Evolutionary conservation across 1,140 invertebrate genomes (phyloP).

Genomic region (Calephelis nemesis): DNA sequence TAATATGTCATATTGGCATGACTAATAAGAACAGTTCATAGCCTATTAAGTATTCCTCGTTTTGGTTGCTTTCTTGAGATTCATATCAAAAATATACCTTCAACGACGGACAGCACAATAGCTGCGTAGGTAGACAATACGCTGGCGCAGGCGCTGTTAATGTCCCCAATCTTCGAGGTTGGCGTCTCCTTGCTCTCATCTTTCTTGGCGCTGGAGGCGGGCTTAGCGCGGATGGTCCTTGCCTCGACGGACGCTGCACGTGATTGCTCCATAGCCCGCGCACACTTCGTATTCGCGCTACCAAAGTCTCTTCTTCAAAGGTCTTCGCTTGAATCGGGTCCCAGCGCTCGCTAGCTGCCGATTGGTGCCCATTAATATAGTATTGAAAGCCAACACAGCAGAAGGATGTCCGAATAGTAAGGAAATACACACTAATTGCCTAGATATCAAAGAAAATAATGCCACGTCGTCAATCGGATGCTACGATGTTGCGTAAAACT

Average conservation of each 20-base stretch:
- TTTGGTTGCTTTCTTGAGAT: too few species aligned
- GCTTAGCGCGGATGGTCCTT: slow-evolving; percentile 36
- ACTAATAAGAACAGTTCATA: too few species aligned
- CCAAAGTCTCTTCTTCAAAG: slow-evolving; percentile 55
- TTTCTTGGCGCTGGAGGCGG: slow-evolving; percentile 53
- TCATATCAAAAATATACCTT: slow-evolving; percentile 41
- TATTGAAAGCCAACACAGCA: background rate
- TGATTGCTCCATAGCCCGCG: slow-evolving; percentile 47
- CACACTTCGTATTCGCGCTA: slow-evolving; percentile 55
- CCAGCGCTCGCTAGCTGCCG: slow-evolving; percentile 75
- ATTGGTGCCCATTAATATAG: slow-evolving; percentile 60
- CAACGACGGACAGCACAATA: slow-evolving; percentile 60
- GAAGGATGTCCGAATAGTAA: too few species aligned
- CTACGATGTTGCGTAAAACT: too few species aligned
- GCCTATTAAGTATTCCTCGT: too few species aligned
- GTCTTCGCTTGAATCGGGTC: slow-evolving; percentile 49
- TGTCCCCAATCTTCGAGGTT: slow-evolving; percentile 49
- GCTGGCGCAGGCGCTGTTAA: slow-evolving; percentile 49
- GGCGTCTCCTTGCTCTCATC: slow-evolving; percentile 60
- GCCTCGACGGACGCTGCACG: slow-evolving; percentile 19
- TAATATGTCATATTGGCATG: too few species aligned
- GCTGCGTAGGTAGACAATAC: slow-evolving; percentile 60
- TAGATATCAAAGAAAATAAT: too few species aligned
- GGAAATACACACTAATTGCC: background rate
- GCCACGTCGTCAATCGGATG: too few species aligned